phyloP scores from a whole-genome alignment of 2,888 invertebrate genomes.

The Luperina nickerlii region DNA sequence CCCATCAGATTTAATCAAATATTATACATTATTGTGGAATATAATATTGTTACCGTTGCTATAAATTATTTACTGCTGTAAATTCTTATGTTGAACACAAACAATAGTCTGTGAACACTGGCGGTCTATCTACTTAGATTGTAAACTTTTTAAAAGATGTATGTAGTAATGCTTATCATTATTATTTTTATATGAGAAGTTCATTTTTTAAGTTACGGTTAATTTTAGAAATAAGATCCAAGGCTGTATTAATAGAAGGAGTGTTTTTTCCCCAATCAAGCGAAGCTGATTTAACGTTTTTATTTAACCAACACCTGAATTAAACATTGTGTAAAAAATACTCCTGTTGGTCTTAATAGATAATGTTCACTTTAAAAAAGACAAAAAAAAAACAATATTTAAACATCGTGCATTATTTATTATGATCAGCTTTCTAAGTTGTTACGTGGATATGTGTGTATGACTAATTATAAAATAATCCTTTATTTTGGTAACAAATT shows the following conservation, averaged over 20 bases:
- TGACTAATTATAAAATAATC: conserved; percentile 88
- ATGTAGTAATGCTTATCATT: conserved; percentile 83
- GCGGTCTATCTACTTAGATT: conserved; percentile 89
- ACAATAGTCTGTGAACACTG: conserved; percentile 75
- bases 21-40: conserved; percentile 56
- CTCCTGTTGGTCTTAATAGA: conserved; percentile 82
- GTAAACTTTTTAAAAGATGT: conserved; percentile 78
- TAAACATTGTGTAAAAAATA: conserved; percentile 82
- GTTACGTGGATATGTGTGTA: conserved; percentile 87
- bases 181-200: conserved; percentile 89
- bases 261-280: conserved; percentile 83
- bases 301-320: conserved; percentile 73
- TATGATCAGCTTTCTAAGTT: conserved; percentile 82
- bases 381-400: conserved; percentile 70
- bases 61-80: conserved; percentile 46
- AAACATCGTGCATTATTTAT: conserved; percentile 75
- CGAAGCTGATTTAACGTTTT: conserved; percentile 74
- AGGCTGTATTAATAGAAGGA: conserved; percentile 89
- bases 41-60: conserved; percentile 56
- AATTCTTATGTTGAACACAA: conserved; percentile 55
- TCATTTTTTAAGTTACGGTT: conserved; percentile 88
- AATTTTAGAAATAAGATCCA: conserved; percentile 88
- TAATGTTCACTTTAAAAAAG: conserved; percentile 70
- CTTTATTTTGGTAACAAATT: conserved; percentile 90
- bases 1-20: conserved; percentile 64